Evolutionary conservation across 2,113 vertebrate genomes (phyloP).

Genomic region (Lanius collurio): DNA sequence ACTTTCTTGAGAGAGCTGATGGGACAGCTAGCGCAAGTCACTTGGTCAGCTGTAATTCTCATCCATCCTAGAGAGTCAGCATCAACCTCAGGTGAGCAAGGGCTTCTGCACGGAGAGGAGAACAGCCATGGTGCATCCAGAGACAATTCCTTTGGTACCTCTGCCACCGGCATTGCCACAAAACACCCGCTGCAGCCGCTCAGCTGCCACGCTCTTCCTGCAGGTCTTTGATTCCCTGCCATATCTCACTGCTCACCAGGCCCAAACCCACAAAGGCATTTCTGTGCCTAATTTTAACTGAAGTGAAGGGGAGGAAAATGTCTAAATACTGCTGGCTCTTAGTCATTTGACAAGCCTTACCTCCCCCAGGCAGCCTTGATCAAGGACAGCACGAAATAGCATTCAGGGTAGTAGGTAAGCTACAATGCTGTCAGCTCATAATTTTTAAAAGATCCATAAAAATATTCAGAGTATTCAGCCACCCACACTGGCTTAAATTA

Average conservation of each 20-base stretch:
- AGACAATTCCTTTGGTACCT: accelerated
- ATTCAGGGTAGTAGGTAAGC: background rate
- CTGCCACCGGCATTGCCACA: background rate
- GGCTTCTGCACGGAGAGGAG: accelerated
- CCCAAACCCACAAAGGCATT: background rate
- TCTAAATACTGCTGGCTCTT: slow-evolving; percentile 1
- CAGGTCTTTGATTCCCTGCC: background rate
- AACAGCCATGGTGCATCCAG: accelerated
- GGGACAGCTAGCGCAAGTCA: background rate
- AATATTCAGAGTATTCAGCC: slow-evolving; percentile 4
- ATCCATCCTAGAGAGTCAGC: background rate
- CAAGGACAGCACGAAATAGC: background rate
- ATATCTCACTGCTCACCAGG: background rate
- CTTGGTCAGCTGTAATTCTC: background rate
- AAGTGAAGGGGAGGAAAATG: slow-evolving; percentile 3
- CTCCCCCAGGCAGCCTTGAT: background rate
- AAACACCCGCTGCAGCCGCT: accelerated
- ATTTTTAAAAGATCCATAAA: background rate
- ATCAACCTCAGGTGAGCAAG: background rate
- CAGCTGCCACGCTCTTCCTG: accelerated
- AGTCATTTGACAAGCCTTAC: background rate
- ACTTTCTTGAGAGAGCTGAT: background rate
- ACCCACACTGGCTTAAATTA: background rate
- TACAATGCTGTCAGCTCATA: background rate
- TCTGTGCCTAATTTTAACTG: slow-evolving; percentile 41